Evolutionary conservation across 92 coral and sea anemone genomes (phyloP), one percentile per base, ranked within the genome.

Genomic region (Montipora capitata): DNA sequence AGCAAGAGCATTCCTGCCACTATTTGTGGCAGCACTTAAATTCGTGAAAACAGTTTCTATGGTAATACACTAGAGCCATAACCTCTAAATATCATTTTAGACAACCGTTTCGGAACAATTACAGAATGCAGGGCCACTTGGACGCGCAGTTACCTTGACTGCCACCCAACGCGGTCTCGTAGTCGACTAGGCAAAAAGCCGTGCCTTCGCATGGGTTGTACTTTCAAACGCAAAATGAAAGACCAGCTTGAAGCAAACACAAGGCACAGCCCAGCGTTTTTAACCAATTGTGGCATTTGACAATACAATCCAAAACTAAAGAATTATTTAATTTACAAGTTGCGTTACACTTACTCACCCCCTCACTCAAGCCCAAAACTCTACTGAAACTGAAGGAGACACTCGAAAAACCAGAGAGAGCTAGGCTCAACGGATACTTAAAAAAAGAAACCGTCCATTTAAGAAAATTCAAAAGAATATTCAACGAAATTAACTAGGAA

Each of bases 251-350:
- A 13, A 16, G 71, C 69, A 39, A 2, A 40, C 80, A 40, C 71
- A 39, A 16, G 87, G 87, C 87, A 42, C 87, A 83, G 87, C 87
- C 87, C 35, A 20, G 71, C 15, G 79, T 59, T 43, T 56, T 16
- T 7, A 44, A 43, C 72, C 43, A 41, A 56, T 20, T 44, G 62
- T 3, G 70, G 79, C 72, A 73, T 16, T 42, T 83, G 59, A 73
- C 4, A 72, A 73, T 83, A 78, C 39, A 75, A 58, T 63, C 87
- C 57, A 81, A 15, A 58, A 15, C 43, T 12, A 65, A 27, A 5
- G 3, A 16, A 48, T 48, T 4, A 63, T 17, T 27, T 5, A 20
- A 18, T 18, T 71, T 39, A 71, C 67, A 17, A 59, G 54, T 41
- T 78, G 85, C 3, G 10, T 7, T 80, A 68, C 72, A 68, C 44